Conservation (phyloP, 2,797 vertebrate genomes). For the Melopsittacus undulatus region DNA sequence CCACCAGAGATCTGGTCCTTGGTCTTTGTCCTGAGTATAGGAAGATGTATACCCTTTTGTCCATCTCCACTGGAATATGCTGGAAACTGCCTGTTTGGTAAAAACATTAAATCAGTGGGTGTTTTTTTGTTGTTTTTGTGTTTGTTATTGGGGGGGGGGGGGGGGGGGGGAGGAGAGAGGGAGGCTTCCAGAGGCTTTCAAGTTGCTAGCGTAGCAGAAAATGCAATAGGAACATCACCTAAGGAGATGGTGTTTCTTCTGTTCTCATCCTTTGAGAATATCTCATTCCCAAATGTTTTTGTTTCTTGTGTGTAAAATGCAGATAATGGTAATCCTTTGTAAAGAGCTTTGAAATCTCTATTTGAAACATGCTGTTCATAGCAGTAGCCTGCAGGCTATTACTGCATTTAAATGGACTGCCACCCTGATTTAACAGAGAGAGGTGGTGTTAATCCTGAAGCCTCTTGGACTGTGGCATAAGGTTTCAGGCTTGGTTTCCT, state of each 20-base stretch:
- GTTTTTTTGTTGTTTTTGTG: too few relatives aligned
- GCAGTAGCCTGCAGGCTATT: neutral
- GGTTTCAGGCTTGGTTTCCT: neutral
- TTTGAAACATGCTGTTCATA: neutral
- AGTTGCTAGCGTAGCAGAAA: neutral
- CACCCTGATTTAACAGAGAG: neutral
- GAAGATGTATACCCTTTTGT: neutral
- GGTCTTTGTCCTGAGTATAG: neutral
- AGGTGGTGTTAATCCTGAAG: neutral
- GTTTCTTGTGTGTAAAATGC: conserved; percentile 25
- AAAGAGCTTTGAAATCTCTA: conserved; percentile 27
- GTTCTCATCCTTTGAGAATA: neutral
- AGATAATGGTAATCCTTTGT: conserved; percentile 23
- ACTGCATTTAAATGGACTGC: neutral
- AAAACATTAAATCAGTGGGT: neutral
- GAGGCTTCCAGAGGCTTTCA: neutral
- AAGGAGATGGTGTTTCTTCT: neutral
- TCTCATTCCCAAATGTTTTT: neutral
- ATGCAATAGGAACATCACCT: neutral
- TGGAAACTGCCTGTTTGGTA: neutral
- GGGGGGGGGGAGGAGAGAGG: neutral
- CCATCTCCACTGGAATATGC: neutral
- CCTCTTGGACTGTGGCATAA: neutral
- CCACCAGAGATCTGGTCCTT: neutral
- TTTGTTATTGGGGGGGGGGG: too few relatives aligned